Base-by-base conservation (phyloP, 1,140 invertebrate species). In the Zaprionus kolodkinae region DNA sequence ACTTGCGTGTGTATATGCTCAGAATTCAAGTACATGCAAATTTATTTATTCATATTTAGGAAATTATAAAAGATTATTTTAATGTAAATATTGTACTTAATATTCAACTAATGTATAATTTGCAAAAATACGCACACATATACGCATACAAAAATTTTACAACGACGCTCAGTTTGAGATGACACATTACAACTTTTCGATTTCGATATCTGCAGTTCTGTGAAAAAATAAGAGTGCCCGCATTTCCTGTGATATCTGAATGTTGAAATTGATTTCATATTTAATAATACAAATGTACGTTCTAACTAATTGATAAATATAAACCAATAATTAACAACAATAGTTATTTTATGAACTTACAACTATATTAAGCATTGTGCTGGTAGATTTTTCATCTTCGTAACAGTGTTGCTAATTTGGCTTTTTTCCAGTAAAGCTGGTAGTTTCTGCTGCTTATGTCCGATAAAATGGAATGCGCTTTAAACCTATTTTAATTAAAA, bases 141-240 rank as follows among this genome's bases (percentile, higher is more conserved):
- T 30, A 72, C 54, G 30, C 71, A 77, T 35, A 67, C 52, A 73
- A 54, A 43, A 48, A 38, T 40, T 66, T 73, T 33, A 63, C 63
- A 63, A 57, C 59, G 52, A 74, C 52, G 57, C 52, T 69, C 50
- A 63, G 11, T 30, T 74, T 43, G 72, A 56, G 66, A 74, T 74
- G 72, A 43, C 38, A 69, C 40, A 13, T 60, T 1, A 2, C 6
- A n/a, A 30, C 10, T 6, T 45, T 27, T 56, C 40, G 66, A 57
- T 74, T 30, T 33, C 64, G 45, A 67, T 45, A 45, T 15, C 54
- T 33, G 25, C 10, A 30, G 35, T 12, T 40, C 17, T 30, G n/a
- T 15, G n/a, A 45, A 50, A 50, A 50, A 50, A 6, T 25, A 2
- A 50, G 45, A 21, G 45, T 50, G 45, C 0, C 17, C 45, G 10